Base-by-base conservation (phyloP, 2,888 invertebrate genomes). In the Thymelicus sylvestris region DNA sequence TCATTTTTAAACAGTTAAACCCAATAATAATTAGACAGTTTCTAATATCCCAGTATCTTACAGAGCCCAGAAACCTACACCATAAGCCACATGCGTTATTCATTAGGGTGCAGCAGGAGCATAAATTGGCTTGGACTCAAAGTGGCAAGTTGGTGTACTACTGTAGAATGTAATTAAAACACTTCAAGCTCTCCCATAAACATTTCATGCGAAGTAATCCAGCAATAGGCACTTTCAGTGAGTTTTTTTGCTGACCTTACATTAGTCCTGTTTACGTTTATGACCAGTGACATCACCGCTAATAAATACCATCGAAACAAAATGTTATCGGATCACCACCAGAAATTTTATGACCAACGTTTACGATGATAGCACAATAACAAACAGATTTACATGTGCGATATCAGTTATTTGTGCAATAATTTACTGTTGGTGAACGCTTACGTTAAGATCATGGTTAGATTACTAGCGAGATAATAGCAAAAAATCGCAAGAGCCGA, bases 401-500 rank as follows among this genome's bases (percentile, higher is more conserved):
- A 72, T 73, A 65, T 71, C 72, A 72, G 71, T 72, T 75, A 75
- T 73, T 72, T 72, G 73, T 69, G 66, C 72, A 69, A 72, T 71
- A 61, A 66, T 63, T 73, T 72, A 74, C 67, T 72, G 65, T 75
- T 72, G 31, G 31, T 70, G 60, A 44, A 44, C 47, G 55, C 7
- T 60, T 52, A 55, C 10, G 12, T 4, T 50, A 47, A 48, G n/a
- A 31, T 7, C 44, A 44, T 31, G 5, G 70, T 65, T 38, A 7
- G 7, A 62, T 61, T 39, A n/a, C 6, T 4, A 6, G 67, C 67
- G 62, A 61, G 19, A 6, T 48, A 66, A 44, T 15, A 15, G 8
- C 15, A 39, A 39, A 31, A 12, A 57, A 19, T 19, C 19, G 19
- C 19, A 19, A 19, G 2, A 19, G 19, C 19, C 19, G 19, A 19